Evolutionary conservation across 2,888 invertebrate genomes (phyloP).

Genomic region (Scaptomyza cyrtandrae): DNA sequence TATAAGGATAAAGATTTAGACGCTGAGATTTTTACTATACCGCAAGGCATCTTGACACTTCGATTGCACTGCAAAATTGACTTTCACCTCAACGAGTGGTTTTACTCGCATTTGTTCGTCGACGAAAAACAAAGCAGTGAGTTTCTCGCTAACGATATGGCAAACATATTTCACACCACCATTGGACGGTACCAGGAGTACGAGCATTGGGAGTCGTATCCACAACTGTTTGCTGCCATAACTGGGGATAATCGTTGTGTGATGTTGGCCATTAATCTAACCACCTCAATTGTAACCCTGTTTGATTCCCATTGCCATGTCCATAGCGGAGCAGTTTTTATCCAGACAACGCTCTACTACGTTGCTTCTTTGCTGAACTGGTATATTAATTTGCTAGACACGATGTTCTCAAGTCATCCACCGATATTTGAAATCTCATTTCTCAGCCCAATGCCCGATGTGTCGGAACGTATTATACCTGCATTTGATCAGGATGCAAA

Average conservation of each 20-base stretch:
- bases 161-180: slow-evolving; percentile 56
- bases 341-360: slow-evolving; percentile 54
- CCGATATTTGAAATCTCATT: slow-evolving; percentile 75
- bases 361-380: slow-evolving; percentile 64
- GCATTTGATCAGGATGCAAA: slow-evolving; percentile 14
- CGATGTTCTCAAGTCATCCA: slow-evolving; percentile 70
- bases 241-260: slow-evolving; percentile 77
- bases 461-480: slow-evolving; percentile 46
- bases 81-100: slow-evolving; percentile 76
- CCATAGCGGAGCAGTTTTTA: slow-evolving; percentile 67
- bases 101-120: slow-evolving; percentile 71
- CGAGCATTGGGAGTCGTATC: slow-evolving; percentile 11
- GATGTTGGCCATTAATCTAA: slow-evolving; percentile 67
- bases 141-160: background rate
- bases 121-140: slow-evolving; percentile 52
- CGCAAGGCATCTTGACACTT: slow-evolving; percentile 85
- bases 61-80: slow-evolving; percentile 55
- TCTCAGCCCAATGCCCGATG: slow-evolving; percentile 49
- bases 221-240: slow-evolving; percentile 70
- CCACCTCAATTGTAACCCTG: slow-evolving; percentile 61
- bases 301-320: slow-evolving; percentile 78
- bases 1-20: slow-evolving; percentile 84
- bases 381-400: slow-evolving; percentile 71
- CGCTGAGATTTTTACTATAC: slow-evolving; percentile 85
- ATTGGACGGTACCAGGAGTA: background rate